A percentile compares a stretch with the other conserved stretches of the same genome.
Evolutionary conservation across 2,113 vertebrate species (phyloP).

Genomic region (Perognathus longimembris): DNA sequence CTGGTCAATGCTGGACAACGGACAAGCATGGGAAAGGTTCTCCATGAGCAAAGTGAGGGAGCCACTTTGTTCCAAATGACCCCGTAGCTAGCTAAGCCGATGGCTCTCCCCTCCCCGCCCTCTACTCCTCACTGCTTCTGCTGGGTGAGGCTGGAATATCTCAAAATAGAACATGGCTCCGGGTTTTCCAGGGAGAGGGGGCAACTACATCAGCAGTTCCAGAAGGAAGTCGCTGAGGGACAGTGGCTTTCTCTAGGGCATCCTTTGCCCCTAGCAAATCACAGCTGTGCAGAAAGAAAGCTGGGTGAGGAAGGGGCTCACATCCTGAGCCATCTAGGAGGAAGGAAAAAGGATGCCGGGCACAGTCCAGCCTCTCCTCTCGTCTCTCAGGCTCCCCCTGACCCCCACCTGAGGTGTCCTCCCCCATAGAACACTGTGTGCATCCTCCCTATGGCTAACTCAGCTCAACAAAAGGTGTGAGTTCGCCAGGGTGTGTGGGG

Average conservation of each 20-base stretch:
- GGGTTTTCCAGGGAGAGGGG: conserved; percentile 65
- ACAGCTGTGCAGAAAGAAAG: conserved; percentile 43
- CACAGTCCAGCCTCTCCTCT: background rate
- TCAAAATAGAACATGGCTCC: conserved; percentile 77
- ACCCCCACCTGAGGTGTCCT: background rate
- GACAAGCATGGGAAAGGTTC: background rate
- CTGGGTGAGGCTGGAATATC: conserved; percentile 73
- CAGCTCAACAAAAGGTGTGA: background rate
- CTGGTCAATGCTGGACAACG: background rate
- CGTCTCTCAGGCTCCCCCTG: background rate
- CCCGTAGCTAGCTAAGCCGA: conserved; percentile 55
- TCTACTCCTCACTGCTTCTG: conserved; percentile 31
- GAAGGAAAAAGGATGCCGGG: background rate
- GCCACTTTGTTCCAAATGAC: conserved; percentile 55
- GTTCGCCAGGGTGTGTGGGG: too few species aligned
- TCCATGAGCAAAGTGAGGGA: conserved; percentile 17
- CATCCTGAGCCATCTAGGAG: background rate
- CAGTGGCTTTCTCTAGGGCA: conserved; percentile 48
- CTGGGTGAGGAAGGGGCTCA: conserved; percentile 5
- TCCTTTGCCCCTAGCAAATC: conserved; percentile 65
- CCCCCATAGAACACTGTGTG: background rate
- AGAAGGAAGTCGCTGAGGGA: conserved; percentile 66
- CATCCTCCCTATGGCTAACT: background rate
- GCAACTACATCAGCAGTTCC: conserved; percentile 72
- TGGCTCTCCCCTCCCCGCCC: background rate